Evolutionary conservation across 2,888 invertebrate genomes (phyloP).

Genomic region (Ormia ochracea): DNA sequence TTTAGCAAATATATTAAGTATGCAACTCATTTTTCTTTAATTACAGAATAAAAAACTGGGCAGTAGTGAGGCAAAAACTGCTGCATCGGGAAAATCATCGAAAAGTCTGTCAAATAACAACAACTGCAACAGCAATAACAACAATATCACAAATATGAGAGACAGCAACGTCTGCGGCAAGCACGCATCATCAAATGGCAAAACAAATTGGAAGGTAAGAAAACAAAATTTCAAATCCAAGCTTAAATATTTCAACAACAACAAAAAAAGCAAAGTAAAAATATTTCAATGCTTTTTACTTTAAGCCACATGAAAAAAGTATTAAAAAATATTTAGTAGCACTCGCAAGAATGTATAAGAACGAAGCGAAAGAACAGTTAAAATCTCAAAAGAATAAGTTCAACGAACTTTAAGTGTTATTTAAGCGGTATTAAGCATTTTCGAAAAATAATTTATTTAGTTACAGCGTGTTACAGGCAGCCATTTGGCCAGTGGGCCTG

Average conservation of each 20-base stretch:
- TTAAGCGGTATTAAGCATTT: background rate
- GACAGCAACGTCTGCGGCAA: slow-evolving; percentile 72
- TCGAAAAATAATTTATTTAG: background rate
- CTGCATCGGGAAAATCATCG: slow-evolving; percentile 66
- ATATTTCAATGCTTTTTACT: background rate
- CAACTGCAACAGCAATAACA: slow-evolving; percentile 59
- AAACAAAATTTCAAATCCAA: background rate
- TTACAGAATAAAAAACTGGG: slow-evolving; percentile 64
- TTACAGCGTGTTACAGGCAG: background rate
- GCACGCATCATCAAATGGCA: slow-evolving; percentile 70
- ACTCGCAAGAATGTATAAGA: background rate
- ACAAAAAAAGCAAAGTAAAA: background rate
- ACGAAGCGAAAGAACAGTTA: background rate
- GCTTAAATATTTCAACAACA: background rate
- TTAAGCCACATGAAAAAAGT: background rate
- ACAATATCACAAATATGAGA: slow-evolving; percentile 66
- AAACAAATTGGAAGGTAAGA: slow-evolving; percentile 75
- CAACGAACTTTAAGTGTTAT: slow-evolving; percentile 30
- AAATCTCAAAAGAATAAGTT: slow-evolving; percentile 10
- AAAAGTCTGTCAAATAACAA: slow-evolving; percentile 65
- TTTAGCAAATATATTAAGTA: no score
- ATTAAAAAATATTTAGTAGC: slow-evolving; percentile 8
- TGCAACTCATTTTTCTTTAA: background rate
- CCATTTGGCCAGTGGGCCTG: background rate
- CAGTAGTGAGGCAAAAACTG: slow-evolving; percentile 62